Base-by-base conservation (phyloP, 2,888 invertebrate species). In the Polylopha cassiicola region DNA sequence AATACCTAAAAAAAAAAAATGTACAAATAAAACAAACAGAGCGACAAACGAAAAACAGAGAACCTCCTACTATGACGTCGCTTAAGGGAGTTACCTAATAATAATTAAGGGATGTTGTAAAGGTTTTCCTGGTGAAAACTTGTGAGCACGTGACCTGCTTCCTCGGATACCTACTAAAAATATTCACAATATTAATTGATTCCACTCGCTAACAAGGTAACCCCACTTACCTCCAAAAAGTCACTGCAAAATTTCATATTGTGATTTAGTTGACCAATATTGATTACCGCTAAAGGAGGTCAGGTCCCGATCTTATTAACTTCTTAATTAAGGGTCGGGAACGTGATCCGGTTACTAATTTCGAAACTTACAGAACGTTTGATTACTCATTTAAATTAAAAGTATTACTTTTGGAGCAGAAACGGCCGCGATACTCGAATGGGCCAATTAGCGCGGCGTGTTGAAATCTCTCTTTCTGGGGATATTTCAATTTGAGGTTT, bases 261-360 rank as follows among this genome's bases (percentile, higher is more conserved):
- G 53, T 59, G 61, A 66, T 66, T 61, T 61, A 62, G 61, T n/a
- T 58, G 55, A 56, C 52, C 55, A 41, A 51, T 68, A 77, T 76
- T 67, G 77, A 75, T 73, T 69, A 64, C 58, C 48, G 46, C 49
- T 45, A 59, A 59, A 65, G 53, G 57, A 68, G 69, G 73, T 67
- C 67, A 59, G 65, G 51, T 47, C 59, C 52, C 58, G 55, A 70
- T 69, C 76, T 77, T 73, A 77, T 79, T 79, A 78, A 78, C 68
- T 77, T 72, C 73, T 73, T 79, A 77, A 80, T 81, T 80, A 79
- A 77, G 73, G 65, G 51, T 58, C 60, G 46, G 44, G 50, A 46
- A 77, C 79, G 79, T 79, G 80, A 73, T 61, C 57, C 42, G 68
- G 47, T 56, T 58, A 44, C 55, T 54, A 67, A 77, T 70, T 67